phyloP scores from a whole-genome alignment of 2,888 invertebrate species.

The Litoditis marina region DNA sequence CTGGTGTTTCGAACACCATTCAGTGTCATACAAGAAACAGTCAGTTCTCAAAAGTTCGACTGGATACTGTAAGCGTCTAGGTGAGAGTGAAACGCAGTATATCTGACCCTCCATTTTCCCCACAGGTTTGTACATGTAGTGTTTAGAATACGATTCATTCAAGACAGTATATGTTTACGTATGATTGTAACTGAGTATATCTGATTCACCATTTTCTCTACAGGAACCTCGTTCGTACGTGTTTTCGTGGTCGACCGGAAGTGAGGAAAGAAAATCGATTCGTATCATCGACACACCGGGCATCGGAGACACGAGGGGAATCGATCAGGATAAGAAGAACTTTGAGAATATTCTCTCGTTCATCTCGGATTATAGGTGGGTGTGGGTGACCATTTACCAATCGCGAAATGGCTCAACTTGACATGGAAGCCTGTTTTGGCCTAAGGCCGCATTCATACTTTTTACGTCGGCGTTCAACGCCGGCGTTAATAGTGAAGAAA shows the following conservation, averaged over 20 bases:
- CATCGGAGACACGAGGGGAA: slow-evolving; percentile 42
- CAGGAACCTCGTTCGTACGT: slow-evolving; percentile 1
- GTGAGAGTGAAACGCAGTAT: too few relatives aligned
- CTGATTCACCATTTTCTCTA: background rate
- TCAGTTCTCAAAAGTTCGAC: too few relatives aligned
- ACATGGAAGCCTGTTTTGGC: too few relatives aligned
- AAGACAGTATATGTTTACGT: background rate
- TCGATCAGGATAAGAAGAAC: slow-evolving; percentile 40
- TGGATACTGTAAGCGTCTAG: too few relatives aligned
- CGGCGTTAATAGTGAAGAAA: too few relatives aligned
- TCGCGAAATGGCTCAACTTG: too few relatives aligned
- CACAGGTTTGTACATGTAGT: background rate
- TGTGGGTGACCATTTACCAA: background rate
- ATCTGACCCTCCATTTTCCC: background rate
- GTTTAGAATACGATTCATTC: background rate
- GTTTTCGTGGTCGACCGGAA: slow-evolving; percentile 2
- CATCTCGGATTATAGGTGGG: slow-evolving; percentile 5
- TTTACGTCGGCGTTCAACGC: too few relatives aligned
- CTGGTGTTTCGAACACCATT: too few relatives aligned
- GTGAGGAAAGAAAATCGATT: slow-evolving; percentile 3
- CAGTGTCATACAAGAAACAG: too few relatives aligned
- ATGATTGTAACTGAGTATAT: background rate
- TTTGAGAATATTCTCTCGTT: slow-evolving; percentile 22
- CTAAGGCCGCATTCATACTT: too few relatives aligned
- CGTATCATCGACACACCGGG: slow-evolving; percentile 52